Conservation (phyloP, 37 sponge, comb jelly and placozoan species). For the Geodia barretti region DNA sequence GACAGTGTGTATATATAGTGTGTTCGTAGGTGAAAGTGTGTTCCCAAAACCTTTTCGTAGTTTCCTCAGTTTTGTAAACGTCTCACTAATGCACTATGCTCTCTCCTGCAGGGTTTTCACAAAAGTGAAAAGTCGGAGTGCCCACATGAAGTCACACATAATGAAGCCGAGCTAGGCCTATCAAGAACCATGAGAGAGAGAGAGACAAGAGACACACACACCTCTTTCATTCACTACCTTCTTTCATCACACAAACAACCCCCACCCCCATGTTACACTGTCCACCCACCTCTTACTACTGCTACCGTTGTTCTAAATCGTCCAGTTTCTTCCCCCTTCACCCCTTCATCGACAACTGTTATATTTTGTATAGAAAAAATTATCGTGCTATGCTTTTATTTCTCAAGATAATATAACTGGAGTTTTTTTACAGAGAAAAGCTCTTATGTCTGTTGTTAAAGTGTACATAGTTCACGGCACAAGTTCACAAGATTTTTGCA, state of each 20-base stretch:
- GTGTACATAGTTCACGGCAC: background rate
- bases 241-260: no score
- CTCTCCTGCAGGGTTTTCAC: constrained; percentile 71
- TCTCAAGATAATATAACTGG: background rate
- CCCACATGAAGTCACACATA: constrained; percentile 95
- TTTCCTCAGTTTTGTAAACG: no score
- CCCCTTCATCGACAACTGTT: no score
- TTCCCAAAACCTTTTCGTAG: no score
- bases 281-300: no score
- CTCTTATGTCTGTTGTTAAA: background rate
- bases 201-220: background rate
- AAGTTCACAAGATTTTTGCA: no score
- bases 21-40: constrained; percentile 25
- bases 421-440: background rate
- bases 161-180: constrained; percentile 40
- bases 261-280: no score
- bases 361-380: background rate
- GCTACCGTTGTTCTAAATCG: no score
- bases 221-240: no score
- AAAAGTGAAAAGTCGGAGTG: constrained; percentile 94
- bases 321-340: no score
- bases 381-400: background rate
- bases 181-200: background rate
- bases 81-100: background rate
- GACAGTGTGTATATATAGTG: background rate